Evolutionary conservation across 1,140 invertebrate genomes (phyloP).

Genomic region (Drosophila ironensis): DNA sequence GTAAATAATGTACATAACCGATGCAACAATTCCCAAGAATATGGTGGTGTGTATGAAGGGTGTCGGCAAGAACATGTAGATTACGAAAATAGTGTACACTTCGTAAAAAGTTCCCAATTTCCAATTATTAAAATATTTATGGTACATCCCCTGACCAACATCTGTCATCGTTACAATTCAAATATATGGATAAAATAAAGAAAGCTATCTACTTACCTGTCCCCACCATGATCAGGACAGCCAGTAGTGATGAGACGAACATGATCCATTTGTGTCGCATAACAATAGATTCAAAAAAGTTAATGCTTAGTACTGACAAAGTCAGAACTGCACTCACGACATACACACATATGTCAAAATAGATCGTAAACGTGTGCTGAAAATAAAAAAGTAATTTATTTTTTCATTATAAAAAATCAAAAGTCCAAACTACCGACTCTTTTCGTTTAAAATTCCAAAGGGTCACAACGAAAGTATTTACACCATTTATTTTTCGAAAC

Average conservation of each 20-base stretch:
- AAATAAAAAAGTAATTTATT: not conserved
- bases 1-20: constrained; percentile 84
- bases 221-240: not conserved
- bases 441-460: too few species aligned
- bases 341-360: not conserved
- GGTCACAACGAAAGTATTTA: too few species aligned
- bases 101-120: constrained; percentile 83
- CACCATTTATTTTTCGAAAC: too few species aligned
- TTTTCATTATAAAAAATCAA: not conserved
- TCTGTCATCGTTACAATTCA: too few species aligned
- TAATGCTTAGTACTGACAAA: not conserved
- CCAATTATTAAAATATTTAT: too few species aligned
- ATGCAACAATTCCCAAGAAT: constrained; percentile 85
- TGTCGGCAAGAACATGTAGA: constrained; percentile 90
- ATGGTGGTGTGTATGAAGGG: constrained; percentile 85
- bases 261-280: not conserved
- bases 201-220: not conserved
- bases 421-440: too few species aligned
- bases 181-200: too few species aligned
- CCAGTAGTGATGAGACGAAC: not conserved
- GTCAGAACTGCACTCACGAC: not conserved
- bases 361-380: too few species aligned
- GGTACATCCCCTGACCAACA: too few species aligned
- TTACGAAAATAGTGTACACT: constrained; percentile 86
- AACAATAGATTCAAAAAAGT: not conserved